phyloP scores from a whole-genome alignment of 2,113 vertebrate species.

The Xenopus laevis region DNA sequence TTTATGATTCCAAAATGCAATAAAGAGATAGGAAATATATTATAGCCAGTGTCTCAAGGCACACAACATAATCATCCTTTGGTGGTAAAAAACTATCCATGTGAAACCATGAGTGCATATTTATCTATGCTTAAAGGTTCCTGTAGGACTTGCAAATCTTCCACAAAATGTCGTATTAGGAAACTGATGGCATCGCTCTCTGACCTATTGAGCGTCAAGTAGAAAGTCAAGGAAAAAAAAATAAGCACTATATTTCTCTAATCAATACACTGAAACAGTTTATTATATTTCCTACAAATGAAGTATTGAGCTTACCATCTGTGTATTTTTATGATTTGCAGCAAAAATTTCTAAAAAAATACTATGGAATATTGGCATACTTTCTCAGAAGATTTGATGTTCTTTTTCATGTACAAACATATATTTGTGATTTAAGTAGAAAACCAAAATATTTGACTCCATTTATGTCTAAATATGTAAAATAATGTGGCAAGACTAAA shows the following conservation, averaged over 20 bases:
- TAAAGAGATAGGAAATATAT: constrained; percentile 96
- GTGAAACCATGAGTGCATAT: constrained; percentile 77
- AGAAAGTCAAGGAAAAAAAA: constrained; percentile 66
- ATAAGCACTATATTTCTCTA: constrained; percentile 71
- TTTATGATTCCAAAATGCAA: constrained; percentile 95
- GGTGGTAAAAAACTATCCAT: constrained; percentile 81
- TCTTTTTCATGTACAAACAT: background rate
- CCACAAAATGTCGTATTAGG: constrained; percentile 73
- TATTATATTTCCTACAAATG: constrained; percentile 68
- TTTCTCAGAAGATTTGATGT: constrained; percentile 21
- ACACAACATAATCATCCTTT: constrained; percentile 87
- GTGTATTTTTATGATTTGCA: constrained; percentile 51
- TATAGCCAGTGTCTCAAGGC: constrained; percentile 90
- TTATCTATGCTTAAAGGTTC: constrained; percentile 77
- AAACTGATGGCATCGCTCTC: constrained; percentile 73
- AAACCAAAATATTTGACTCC: too few relatives aligned
- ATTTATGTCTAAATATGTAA: too few relatives aligned
- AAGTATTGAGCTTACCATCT: constrained; percentile 65
- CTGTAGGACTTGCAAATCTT: constrained; percentile 81
- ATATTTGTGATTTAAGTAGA: too few relatives aligned
- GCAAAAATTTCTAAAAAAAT: constrained; percentile 46
- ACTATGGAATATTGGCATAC: constrained; percentile 43
- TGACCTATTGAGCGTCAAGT: constrained; percentile 73
- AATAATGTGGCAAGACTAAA: too few relatives aligned
- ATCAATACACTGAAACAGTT: constrained; percentile 71